Evolutionary conservation across 2,113 vertebrate species (phyloP).

Genomic region (Barnardius zonarius): DNA sequence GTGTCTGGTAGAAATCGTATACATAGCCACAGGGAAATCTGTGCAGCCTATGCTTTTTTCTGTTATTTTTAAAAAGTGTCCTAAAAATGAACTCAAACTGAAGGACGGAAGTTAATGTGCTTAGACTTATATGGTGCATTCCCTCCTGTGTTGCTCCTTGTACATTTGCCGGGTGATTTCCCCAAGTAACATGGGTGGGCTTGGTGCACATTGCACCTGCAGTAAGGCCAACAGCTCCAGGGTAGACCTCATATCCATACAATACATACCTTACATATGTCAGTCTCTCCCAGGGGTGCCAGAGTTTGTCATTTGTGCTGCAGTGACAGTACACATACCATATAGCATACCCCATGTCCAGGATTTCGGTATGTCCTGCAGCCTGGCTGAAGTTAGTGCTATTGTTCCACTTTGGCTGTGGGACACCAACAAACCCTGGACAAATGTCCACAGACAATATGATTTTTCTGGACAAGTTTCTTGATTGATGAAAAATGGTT

Average conservation of each 20-base stretch:
- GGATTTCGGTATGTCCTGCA: background rate
- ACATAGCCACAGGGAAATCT: background rate
- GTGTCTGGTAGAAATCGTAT: background rate
- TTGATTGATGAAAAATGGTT: background rate
- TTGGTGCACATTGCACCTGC: background rate
- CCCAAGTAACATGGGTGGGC: too few relatives aligned
- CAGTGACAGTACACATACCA: background rate
- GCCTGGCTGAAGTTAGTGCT: background rate
- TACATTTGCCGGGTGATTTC: background rate
- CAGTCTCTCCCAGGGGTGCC: background rate
- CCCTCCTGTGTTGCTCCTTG: background rate
- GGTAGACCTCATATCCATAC: background rate
- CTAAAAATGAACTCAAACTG: background rate
- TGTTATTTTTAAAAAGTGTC: background rate
- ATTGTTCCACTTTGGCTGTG: background rate
- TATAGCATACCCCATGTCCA: rapidly evolving
- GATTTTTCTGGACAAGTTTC: background rate
- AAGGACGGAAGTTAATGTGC: background rate
- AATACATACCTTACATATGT: background rate
- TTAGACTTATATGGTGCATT: background rate
- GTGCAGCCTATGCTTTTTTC: background rate
- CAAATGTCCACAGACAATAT: background rate
- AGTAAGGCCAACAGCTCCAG: background rate
- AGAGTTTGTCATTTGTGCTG: background rate
- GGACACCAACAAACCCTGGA: background rate